phyloP scores from a whole-genome alignment of 2,888 invertebrate species.

The Aporophyla lueneburgensis region DNA sequence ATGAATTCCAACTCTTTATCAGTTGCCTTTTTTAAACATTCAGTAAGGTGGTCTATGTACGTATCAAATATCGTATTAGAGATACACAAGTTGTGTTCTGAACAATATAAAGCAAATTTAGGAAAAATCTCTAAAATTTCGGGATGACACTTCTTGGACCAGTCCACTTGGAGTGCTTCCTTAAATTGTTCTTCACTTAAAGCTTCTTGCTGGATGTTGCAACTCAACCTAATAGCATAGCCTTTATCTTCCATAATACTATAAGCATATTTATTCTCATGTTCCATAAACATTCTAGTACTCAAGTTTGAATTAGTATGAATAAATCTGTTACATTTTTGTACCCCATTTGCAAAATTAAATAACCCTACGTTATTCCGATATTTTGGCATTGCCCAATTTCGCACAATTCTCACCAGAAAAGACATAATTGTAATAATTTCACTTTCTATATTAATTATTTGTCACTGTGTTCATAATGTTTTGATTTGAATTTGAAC shows the following conservation, averaged over 20 bases:
- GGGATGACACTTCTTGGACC: constrained; percentile 73
- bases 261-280: constrained; percentile 86
- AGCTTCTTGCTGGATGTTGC: constrained; percentile 33
- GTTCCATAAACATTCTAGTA: constrained; percentile 82
- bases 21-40: constrained; percentile 88
- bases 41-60: constrained; percentile 85
- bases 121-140: constrained; percentile 80
- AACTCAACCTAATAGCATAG: constrained; percentile 73
- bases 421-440: constrained; percentile 58
- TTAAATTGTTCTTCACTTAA: constrained; percentile 74
- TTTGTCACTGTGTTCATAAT: not conserved
- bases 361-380: constrained; percentile 37
- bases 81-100: constrained; percentile 78
- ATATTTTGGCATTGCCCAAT: constrained; percentile 51
- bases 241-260: constrained; percentile 82
- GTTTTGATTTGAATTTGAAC: not conserved
- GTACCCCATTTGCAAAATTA: constrained; percentile 50
- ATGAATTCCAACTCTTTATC: constrained; percentile 91
- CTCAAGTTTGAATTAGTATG: constrained; percentile 69
- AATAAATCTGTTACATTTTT: constrained; percentile 67
- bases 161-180: constrained; percentile 74
- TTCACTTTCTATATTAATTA: not conserved
- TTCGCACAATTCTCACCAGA: constrained; percentile 65
- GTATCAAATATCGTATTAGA: constrained; percentile 82
- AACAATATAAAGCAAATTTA: constrained; percentile 79